Conservation (phyloP, 2,888 invertebrate species). For the Lumbricus terrestris region DNA sequence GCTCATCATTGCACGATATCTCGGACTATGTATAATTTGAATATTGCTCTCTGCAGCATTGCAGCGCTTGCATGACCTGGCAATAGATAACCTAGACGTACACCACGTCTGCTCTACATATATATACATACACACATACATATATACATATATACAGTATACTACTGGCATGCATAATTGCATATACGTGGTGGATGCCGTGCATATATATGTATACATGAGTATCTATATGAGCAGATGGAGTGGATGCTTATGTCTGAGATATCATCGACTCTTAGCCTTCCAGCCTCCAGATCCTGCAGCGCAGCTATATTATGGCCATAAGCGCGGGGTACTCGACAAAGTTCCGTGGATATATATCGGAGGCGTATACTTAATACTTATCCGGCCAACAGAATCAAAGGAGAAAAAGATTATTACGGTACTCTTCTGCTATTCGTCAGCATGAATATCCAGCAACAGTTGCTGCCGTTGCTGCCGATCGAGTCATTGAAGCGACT, state of each 20-base stretch:
- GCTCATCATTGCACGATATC: background rate
- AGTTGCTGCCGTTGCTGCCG: background rate
- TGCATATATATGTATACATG: conserved; percentile 3
- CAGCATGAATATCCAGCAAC: background rate
- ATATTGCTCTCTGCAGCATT: background rate
- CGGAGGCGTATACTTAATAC: background rate
- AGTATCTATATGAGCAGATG: background rate
- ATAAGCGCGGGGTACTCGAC: background rate
- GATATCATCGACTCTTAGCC: background rate
- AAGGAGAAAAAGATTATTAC: background rate
- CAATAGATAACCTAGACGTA: background rate
- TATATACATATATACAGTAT: too few relatives aligned
- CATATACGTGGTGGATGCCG: background rate
- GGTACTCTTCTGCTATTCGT: background rate
- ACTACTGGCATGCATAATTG: too few relatives aligned
- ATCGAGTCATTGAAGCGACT: background rate
- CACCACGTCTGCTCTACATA: background rate
- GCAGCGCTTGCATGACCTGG: background rate
- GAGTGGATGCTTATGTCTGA: conserved; percentile 3
- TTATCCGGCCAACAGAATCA: background rate
- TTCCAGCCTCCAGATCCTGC: background rate
- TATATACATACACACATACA: background rate
- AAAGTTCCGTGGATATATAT: background rate
- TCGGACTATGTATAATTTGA: background rate
- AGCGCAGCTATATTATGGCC: too few relatives aligned